These are phyloP conservation scores for Deilephila porcellus DNA, from an alignment of 2,888 invertebrate genomes.

Conservation along the genomic window DNA sequence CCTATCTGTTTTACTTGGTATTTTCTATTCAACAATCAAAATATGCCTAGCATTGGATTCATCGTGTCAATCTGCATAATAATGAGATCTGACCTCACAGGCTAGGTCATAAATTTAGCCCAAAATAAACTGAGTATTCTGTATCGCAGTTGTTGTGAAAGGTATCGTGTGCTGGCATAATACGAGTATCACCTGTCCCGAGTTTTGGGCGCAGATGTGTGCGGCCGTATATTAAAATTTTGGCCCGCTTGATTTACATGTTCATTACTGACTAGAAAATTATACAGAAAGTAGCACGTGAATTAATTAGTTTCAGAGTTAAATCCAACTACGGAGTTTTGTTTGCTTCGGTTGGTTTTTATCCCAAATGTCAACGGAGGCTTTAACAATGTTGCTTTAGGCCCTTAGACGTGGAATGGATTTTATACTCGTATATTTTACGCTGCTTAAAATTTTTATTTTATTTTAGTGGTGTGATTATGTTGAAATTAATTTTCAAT, in stretches of 20 bases:
- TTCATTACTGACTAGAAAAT: constrained; percentile 26
- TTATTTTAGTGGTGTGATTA: background rate
- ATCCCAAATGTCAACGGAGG: constrained; percentile 17
- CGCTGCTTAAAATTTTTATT: background rate
- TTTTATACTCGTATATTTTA: background rate
- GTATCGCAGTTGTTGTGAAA: constrained; percentile 43
- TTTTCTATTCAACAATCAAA: too few relatives aligned
- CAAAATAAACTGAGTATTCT: background rate
- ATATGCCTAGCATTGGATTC: too few relatives aligned
- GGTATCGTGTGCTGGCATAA: constrained; percentile 67
- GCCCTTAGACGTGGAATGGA: background rate
- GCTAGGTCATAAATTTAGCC: background rate
- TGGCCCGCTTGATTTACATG: constrained; percentile 29
- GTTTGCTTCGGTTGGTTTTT: constrained; percentile 8
- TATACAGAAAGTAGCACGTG: constrained; percentile 27
- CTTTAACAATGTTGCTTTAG: constrained; percentile 15
- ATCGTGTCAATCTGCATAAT: too few relatives aligned
- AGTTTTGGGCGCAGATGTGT: constrained; percentile 33
- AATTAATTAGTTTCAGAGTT: constrained; percentile 25
- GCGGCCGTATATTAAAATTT: constrained; percentile 34
- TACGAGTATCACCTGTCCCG: constrained; percentile 44
- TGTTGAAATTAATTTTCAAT: background rate
- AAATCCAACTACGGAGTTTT: constrained; percentile 25
- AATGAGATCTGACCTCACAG: too few relatives aligned
- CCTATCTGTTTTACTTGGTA: too few relatives aligned